Base-by-base conservation (phyloP, 2,888 invertebrate genomes). In the Branchellion lobata region DNA sequence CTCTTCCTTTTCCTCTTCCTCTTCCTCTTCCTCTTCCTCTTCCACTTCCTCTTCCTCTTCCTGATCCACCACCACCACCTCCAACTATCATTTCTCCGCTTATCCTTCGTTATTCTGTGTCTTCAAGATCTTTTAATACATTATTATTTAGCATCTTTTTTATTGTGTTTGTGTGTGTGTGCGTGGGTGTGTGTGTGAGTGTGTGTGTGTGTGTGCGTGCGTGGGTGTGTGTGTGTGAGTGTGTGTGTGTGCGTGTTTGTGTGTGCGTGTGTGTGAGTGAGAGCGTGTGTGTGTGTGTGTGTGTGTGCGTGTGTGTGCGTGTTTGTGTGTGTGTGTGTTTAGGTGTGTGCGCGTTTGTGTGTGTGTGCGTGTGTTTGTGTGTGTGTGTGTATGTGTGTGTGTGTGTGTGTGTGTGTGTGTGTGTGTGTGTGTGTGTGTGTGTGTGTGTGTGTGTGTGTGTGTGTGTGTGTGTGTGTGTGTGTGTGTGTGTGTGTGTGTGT, bases 281-380 rank as follows among this genome's bases (percentile, higher is more conserved):
- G n/a, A n/a, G n/a, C n/a, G n/a, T n/a, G n/a, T 21, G 5, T 65
- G 65, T 65, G 8, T 65, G 5, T 65, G 65, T 65, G 65, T 65
- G 65, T 65, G 65, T 29, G 65, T 73, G 36, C 34, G 36, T 73
- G 36, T 73, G 36, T 73, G 24, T 73, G n/a, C 36, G 36, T 73
- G 36, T 73, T 24, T 73, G 36, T 73, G n/a, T 73, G n/a, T 40
- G n/a, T 40, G n/a, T 40, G 73, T 29, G 5, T 24, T 2, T 36
- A 18, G 29, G 1, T 73, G n/a, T 1, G 40, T 1, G 3, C 34
- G 34, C 5, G 34, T 73, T 1, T 73, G 34, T 73, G 34, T 73
- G 34, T 73, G 34, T 36, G 34, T 73, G 47, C 14, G 40, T 40
- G 40, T 40, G 40, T 40, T 3, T 40, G 40, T 40, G 40, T 65